Evolutionary conservation across 2,797 vertebrate genomes (phyloP), one percentile per base, ranked within the genome.

Genomic region (Tauraco hartlaubi): DNA sequence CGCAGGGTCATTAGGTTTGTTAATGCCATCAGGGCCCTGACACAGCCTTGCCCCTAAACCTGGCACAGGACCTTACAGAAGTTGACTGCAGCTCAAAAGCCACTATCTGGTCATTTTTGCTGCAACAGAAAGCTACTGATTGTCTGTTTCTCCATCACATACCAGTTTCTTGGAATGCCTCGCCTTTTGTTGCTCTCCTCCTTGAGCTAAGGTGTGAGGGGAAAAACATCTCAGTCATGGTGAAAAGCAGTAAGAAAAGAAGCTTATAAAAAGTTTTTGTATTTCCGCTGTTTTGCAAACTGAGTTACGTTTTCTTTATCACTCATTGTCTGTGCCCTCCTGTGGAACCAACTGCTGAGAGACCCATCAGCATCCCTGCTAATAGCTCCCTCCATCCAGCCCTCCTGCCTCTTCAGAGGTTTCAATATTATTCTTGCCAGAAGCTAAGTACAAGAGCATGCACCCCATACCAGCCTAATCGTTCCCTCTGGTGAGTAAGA

Each of bases 141-240:
- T 84, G 41, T 29, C 20, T 7, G 0, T 78, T 85, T 29, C 43
- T 72, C 21, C 51, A 39, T 14, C 33, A 10, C 0, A 0, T 54
- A 48, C 12, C 13, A 19, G 11, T 66, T 78, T 90, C 31, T n/a
- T 31, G 15, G 8, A 26, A 46, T 72, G 68, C 4, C 8, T 81
- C 44, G 35, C 3, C 3, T 43, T 64, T 64, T 12, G 1, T 43
- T 84, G 9, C 21, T 66, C 31, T 55, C 19, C 7, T 69, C 11
- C 15, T 7, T 3, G 5, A 16, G 33, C 9, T 72, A 31, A 68
- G 6, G 18, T 51, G 35, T 9, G 26, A 62, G 3, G 3, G 6
- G 4, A 12, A 48, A 69, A 72, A 43, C 1, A 2, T 52, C 33
- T 71, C 29, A 33, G n/a, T 56, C 16, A 16, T 17, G 3, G 7